A percentile compares a stretch with the other conserved stretches of the same genome.
Evolutionary conservation across 2,888 invertebrate genomes (phyloP).

Genomic region (Bombylius discolor): DNA sequence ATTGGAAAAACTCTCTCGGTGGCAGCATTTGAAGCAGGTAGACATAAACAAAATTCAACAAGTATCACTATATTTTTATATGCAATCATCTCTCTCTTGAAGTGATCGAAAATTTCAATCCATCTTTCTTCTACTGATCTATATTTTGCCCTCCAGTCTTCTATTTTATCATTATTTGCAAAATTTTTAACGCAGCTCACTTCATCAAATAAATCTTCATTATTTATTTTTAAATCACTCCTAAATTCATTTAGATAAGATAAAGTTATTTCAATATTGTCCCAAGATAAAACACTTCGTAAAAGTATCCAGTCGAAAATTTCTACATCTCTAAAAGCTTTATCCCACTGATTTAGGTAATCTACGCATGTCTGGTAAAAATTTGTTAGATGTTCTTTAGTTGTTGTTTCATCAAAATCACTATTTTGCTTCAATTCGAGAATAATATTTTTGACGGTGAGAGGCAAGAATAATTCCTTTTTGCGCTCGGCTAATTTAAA

Average conservation of each 20-base stretch:
- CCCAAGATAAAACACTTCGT: constrained; percentile 2
- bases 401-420: background rate
- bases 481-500: background rate
- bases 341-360: background rate
- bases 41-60: constrained; percentile 3
- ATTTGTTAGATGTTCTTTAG: background rate
- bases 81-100: constrained; percentile 1
- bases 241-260: constrained; percentile 5
- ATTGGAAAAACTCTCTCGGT: background rate
- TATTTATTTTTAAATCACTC: constrained; percentile 4
- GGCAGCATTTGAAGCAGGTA: constrained; percentile 6
- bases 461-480: too few relatives aligned
- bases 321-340: background rate
- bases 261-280: background rate
- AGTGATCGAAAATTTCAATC: constrained; percentile 5
- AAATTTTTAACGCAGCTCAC: constrained; percentile 3
- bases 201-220: constrained; percentile 9
- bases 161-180: constrained; percentile 8
- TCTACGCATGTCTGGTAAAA: background rate
- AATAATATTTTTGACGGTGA: too few relatives aligned
- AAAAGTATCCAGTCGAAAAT: constrained; percentile 1
- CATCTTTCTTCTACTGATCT: constrained; percentile 2
- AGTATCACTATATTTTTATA: constrained; percentile 4
- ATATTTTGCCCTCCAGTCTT: constrained; percentile 2
- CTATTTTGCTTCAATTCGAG: background rate